A percentile compares a stretch with the other conserved stretches of the same genome.
Evolutionary conservation across 1,140 invertebrate genomes (phyloP).

Genomic region (Zaprionus davidi): DNA sequence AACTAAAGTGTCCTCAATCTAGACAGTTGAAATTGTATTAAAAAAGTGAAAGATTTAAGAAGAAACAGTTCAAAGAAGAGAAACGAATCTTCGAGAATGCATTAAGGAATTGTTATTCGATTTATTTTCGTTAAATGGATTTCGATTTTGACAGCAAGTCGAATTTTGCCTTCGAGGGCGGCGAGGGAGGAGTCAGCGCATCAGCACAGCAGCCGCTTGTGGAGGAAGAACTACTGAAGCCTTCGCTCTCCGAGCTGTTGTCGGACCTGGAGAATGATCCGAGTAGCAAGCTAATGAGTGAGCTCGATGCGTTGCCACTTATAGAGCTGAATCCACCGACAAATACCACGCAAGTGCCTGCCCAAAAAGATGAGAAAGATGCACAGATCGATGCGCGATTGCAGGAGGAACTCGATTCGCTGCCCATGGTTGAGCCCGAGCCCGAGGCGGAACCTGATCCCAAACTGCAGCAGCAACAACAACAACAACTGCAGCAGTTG

Average conservation of each 20-base stretch:
- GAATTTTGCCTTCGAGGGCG: neutral
- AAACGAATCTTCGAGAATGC: no score
- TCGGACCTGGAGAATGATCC: neutral
- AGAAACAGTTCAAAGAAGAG: neutral
- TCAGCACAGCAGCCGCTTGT: neutral
- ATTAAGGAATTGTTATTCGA: no score
- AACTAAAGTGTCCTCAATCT: neutral
- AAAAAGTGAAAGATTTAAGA: neutral
- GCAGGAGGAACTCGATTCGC: constrained; percentile 48
- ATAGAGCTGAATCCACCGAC: no score
- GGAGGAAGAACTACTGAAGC: neutral
- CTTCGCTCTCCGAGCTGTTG: neutral
- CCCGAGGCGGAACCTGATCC: neutral
- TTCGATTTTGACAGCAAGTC: neutral
- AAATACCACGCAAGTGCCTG: neutral
- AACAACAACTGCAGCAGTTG: neutral
- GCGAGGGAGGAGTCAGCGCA: neutral
- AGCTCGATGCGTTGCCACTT: neutral
- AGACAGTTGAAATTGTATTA: neutral
- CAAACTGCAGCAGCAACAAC: neutral
- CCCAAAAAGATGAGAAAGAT: constrained; percentile 9
- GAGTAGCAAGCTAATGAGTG: neutral
- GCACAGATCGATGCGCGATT: constrained; percentile 53
- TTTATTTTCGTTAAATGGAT: neutral
- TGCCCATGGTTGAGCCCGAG: constrained; percentile 50